phyloP scores from a whole-genome alignment of 2,797 vertebrate species.

The Phoxinus dragarum region DNA sequence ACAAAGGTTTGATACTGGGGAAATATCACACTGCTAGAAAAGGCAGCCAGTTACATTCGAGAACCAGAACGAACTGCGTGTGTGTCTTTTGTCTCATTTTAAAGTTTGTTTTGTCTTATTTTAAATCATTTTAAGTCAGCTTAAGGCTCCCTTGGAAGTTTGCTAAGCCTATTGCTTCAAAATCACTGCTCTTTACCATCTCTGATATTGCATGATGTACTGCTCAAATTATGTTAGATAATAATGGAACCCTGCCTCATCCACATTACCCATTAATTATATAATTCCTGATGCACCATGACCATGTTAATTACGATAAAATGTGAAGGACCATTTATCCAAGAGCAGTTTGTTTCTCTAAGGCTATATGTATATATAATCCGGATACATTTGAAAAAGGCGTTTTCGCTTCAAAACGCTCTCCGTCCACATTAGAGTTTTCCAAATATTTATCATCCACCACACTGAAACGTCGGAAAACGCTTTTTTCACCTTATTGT shows the following conservation, averaged over 20 bases:
- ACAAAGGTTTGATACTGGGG: too few species aligned
- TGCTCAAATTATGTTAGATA: not conserved
- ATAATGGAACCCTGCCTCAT: not conserved
- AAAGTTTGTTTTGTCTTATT: not conserved
- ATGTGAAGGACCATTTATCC: not conserved
- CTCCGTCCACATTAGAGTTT: too few species aligned
- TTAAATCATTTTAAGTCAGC: not conserved
- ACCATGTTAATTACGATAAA: not conserved
- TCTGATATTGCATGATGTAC: not conserved
- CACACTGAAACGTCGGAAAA: too few species aligned
- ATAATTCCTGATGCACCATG: slow-evolving; percentile 3
- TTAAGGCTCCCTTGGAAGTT: not conserved
- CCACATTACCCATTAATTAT: not conserved
- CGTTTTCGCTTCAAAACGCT: too few species aligned
- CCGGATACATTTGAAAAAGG: too few species aligned
- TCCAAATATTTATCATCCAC: too few species aligned
- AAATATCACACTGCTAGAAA: too few species aligned
- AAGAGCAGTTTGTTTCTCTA: not conserved
- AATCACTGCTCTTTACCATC: not conserved
- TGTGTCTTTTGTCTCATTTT: too few species aligned
- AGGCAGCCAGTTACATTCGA: too few species aligned
- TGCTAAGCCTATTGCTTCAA: not conserved
- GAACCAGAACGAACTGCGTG: too few species aligned
- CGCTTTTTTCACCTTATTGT: too few species aligned
- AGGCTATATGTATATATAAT: too few species aligned